Evolutionary conservation across 2,888 invertebrate genomes (phyloP).

Genomic region (Stenotaenia linearis): DNA sequence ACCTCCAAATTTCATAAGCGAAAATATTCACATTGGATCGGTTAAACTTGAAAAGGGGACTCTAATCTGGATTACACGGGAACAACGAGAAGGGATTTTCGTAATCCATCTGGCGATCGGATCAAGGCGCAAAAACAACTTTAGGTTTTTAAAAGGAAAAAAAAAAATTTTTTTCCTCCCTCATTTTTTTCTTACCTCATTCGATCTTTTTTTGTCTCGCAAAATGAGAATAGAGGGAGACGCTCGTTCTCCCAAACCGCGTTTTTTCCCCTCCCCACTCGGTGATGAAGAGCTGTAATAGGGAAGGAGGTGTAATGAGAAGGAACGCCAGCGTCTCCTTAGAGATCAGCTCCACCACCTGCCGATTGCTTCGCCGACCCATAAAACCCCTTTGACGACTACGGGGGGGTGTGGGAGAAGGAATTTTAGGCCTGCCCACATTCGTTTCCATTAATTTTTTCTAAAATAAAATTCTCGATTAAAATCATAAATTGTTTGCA

Average conservation of each 20-base stretch:
- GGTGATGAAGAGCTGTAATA: constrained; percentile 19
- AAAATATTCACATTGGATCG: background rate
- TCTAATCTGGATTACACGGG: background rate
- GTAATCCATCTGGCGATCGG: constrained; percentile 13
- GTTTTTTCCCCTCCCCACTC: background rate
- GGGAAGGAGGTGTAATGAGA: constrained; percentile 19
- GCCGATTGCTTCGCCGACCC: constrained; percentile 3
- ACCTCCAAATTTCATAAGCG: background rate
- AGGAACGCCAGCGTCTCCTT: constrained; percentile 19
- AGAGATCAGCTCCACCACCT: constrained; percentile 12
- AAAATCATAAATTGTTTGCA: background rate
- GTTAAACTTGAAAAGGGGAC: background rate
- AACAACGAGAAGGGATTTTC: constrained; percentile 9
- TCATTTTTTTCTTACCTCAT: background rate
- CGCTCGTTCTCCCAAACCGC: constrained; percentile 15
- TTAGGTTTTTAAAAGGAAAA: background rate
- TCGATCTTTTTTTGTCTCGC: background rate
- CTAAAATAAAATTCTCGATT: background rate
- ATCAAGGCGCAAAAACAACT: background rate
- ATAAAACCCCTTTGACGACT: background rate
- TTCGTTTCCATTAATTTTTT: background rate
- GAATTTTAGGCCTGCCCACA: background rate
- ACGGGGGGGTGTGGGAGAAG: background rate
- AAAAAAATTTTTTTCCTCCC: background rate
- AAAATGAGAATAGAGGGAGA: constrained; percentile 1